These are phyloP conservation scores for Jacana jacana DNA, from an alignment of 2,113 vertebrate genomes.

Conservation along the genomic window DNA sequence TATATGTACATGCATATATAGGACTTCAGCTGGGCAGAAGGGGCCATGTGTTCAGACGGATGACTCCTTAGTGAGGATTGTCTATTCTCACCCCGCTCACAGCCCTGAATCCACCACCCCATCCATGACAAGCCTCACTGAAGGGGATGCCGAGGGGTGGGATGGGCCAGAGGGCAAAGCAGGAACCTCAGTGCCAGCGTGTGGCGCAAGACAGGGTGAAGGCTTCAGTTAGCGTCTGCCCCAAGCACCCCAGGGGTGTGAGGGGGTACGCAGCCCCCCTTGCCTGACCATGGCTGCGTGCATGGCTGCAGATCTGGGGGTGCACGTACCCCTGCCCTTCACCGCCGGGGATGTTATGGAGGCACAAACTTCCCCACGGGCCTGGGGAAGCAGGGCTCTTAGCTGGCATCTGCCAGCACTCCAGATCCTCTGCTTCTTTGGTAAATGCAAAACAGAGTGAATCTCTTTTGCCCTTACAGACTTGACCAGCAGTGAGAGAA, in stretches of 20 bases:
- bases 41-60: rapidly evolving
- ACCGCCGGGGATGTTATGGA: rapidly evolving
- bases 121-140: not conserved
- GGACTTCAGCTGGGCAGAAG: not conserved
- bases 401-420: not conserved
- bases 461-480: not conserved
- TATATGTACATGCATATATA: rapidly evolving
- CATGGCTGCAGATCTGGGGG: not conserved
- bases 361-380: rapidly evolving
- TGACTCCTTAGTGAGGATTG: not conserved
- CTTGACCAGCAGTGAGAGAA: not conserved
- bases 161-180: not conserved
- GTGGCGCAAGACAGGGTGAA: not conserved
- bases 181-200: not conserved
- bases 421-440: not conserved
- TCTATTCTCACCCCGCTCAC: rapidly evolving
- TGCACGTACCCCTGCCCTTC: rapidly evolving
- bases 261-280: rapidly evolving
- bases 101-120: not conserved
- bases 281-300: not conserved
- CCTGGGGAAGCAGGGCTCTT: not conserved
- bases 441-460: not conserved
- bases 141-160: not conserved
- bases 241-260: no score
- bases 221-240: not conserved